phyloP scores from a whole-genome alignment of 2,113 vertebrate genomes.

The Engraulis encrasicolus region DNA sequence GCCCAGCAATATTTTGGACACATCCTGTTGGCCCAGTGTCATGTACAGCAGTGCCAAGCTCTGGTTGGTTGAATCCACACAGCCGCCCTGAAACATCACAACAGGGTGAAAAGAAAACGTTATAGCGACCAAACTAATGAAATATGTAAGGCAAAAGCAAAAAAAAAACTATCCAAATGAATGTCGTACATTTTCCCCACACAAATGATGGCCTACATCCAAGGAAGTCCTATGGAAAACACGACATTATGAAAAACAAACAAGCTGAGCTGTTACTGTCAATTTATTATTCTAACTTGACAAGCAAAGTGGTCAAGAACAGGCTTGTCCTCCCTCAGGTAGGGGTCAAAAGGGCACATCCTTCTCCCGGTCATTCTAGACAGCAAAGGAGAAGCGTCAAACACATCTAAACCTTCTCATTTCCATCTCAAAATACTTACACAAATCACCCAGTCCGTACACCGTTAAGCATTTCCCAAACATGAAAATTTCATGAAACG shows the following conservation, averaged over 20 bases:
- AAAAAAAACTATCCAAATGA: slow-evolving; percentile 39
- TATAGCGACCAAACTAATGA: not conserved
- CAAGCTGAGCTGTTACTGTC: not conserved
- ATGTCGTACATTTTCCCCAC: not conserved
- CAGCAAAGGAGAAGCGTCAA: not conserved
- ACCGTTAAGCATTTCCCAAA: not conserved
- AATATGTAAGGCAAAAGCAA: slow-evolving; percentile 26
- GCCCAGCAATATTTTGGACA: slow-evolving; percentile 94
- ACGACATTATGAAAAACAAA: not conserved
- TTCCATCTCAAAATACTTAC: not conserved
- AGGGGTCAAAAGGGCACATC: not conserved
- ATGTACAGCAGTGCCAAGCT: slow-evolving; percentile 91
- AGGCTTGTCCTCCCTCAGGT: not conserved
- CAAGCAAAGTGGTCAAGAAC: not conserved
- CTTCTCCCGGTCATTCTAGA: not conserved
- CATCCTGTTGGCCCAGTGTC: slow-evolving; percentile 96
- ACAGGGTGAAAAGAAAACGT: slow-evolving; percentile 25
- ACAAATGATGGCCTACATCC: not conserved
- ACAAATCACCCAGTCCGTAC: not conserved
- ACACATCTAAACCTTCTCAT: not conserved
- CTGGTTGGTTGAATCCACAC: slow-evolving; percentile 94
- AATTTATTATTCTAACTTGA: not conserved
- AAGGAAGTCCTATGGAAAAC: not conserved
- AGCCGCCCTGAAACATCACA: slow-evolving; percentile 85
- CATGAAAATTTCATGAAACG: slow-evolving; percentile 8